These are phyloP conservation scores for Trachelus troglodyta DNA, from an alignment of 2,888 invertebrate species.

Conservation along the genomic window DNA sequence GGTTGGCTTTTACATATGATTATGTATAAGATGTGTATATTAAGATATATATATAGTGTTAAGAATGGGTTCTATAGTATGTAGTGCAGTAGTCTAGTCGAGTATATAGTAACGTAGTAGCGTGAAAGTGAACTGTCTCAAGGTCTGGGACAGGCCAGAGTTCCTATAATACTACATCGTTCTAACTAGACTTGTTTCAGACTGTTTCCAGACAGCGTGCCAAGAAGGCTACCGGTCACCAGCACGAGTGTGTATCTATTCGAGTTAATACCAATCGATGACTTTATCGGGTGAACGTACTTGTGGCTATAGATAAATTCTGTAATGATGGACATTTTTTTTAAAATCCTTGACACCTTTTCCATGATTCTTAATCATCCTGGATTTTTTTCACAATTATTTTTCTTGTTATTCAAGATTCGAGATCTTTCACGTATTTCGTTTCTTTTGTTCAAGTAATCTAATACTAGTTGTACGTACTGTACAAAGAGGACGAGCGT, in stretches of 20 bases:
- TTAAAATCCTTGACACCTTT: neutral
- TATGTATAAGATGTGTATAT: too few species aligned
- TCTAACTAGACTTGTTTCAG: neutral
- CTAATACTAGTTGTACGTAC: neutral
- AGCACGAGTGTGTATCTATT: neutral
- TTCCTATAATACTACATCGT: neutral
- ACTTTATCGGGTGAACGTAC: neutral
- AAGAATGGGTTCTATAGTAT: too few species aligned
- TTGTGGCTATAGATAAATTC: neutral
- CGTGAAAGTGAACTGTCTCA: constrained; percentile 39
- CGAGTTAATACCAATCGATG: neutral
- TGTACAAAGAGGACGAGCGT: neutral
- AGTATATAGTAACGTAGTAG: constrained; percentile 2
- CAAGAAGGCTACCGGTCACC: neutral
- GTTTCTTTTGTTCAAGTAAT: neutral
- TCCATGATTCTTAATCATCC: neutral
- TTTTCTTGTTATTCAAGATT: neutral
- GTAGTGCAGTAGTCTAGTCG: neutral
- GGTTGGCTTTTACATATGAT: neutral
- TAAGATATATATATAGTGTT: too few species aligned
- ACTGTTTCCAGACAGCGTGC: neutral
- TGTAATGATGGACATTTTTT: neutral
- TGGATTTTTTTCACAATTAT: neutral
- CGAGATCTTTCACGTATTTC: neutral
- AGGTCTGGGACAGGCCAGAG: constrained; percentile 27